Percentiles rank a stretch among this genome's conserved stretches.
phyloP scores from a whole-genome alignment of 2,797 vertebrate genomes.

The Typhlichthys subterraneus region DNA sequence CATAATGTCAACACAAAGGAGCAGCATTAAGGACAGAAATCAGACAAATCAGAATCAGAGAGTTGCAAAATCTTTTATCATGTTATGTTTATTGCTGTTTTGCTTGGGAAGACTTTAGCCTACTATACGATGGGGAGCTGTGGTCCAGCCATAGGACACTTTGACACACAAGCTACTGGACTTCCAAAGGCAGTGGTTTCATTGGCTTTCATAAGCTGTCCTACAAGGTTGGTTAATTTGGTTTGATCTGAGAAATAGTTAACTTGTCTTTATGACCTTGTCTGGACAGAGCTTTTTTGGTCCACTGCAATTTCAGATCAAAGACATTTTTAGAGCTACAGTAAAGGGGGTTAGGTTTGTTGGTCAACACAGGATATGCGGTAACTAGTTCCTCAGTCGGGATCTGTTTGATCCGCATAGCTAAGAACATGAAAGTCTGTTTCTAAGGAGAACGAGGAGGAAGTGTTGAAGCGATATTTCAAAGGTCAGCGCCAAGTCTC shows the following conservation, averaged over 20 bases:
- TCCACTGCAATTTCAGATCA: constrained; percentile 6
- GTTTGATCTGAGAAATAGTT: constrained; percentile 15
- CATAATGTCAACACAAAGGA: constrained; percentile 28
- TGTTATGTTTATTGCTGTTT: neutral
- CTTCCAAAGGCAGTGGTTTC: neutral
- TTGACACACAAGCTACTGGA: neutral
- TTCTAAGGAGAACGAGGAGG: constrained; percentile 48
- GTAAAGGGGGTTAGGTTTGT: constrained; percentile 30
- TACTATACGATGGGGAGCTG: too few species aligned
- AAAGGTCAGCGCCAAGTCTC: constrained; percentile 57
- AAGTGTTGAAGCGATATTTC: constrained; percentile 45
- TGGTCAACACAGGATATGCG: constrained; percentile 33
- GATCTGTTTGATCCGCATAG: constrained; percentile 61
- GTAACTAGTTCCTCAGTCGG: constrained; percentile 34
- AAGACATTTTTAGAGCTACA: constrained; percentile 9
- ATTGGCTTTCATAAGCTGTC: neutral
- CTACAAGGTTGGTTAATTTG: neutral
- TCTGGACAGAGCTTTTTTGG: neutral
- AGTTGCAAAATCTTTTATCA: neutral
- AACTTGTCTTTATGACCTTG: neutral
- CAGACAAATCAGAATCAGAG: neutral
- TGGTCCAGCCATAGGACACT: too few species aligned
- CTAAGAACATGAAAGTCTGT: constrained; percentile 41
- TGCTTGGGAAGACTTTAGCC: neutral
- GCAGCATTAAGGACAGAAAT: constrained; percentile 4